Percentiles rank a stretch among this genome's conserved stretches.
These are phyloP conservation scores for Ancistrus triradiatus DNA, from an alignment of 2,113 vertebrate genomes.

Conservation along the genomic window DNA sequence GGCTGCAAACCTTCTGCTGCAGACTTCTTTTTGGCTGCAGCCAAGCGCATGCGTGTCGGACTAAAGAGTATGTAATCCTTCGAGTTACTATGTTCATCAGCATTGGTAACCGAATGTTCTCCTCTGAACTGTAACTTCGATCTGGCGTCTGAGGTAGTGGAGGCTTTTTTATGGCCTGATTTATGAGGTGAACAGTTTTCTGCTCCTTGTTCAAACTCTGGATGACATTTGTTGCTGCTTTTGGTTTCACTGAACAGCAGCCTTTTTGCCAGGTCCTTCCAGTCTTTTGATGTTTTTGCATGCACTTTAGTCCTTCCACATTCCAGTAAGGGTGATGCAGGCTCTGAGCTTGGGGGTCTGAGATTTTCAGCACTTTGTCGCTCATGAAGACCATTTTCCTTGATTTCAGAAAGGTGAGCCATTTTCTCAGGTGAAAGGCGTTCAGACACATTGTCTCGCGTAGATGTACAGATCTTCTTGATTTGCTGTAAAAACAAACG, in stretches of 20 bases:
- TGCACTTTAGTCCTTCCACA: constrained; percentile 34
- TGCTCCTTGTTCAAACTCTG: background rate
- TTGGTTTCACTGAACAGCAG: constrained; percentile 65
- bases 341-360: constrained; percentile 3
- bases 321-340: constrained; percentile 11
- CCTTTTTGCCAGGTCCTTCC: constrained; percentile 62
- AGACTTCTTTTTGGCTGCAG: constrained; percentile 55
- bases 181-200: constrained; percentile 23
- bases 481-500: constrained; percentile 30
- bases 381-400: constrained; percentile 8
- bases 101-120: background rate
- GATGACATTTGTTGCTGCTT: constrained; percentile 29
- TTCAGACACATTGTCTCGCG: constrained; percentile 51
- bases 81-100: constrained; percentile 34
- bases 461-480: constrained; percentile 49
- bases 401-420: constrained; percentile 6
- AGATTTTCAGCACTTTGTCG: constrained; percentile 11
- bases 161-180: constrained; percentile 15
- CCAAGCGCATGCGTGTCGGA: constrained; percentile 55
- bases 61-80: constrained; percentile 72
- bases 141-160: constrained; percentile 13
- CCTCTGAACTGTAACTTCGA: constrained; percentile 28
- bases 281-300: constrained; percentile 44
- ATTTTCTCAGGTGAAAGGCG: constrained; percentile 1
- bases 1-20: too few species aligned